Base-by-base conservation (phyloP, 2,888 invertebrate species). In the Deilephila porcellus region DNA sequence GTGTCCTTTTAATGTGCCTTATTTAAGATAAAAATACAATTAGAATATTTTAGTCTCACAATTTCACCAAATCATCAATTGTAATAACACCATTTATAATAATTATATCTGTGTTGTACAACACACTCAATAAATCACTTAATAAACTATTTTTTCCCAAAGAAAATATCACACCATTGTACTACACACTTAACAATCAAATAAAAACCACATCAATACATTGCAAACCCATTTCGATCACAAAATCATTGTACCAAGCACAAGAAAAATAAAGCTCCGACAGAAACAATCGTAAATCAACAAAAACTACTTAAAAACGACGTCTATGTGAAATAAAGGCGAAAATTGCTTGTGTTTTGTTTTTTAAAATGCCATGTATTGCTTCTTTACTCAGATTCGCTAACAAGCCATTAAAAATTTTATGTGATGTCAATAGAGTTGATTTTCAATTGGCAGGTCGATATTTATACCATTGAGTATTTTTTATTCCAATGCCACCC, bases 401-500 rank as follows among this genome's bases (percentile, higher is more conserved):
- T 20, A 20, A 11, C 25, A 59, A 59, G 1, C n/a, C 14, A 63
- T 52, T 63, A n/a, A 14, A 63, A 37, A 59, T 14, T n/a, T 29
- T 72, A 45, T 7, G 0, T 19, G 0, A 0, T 34, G 2, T 6
- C 4, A n/a, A 37, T 34, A 63, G 32, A 20, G 29, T 63, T 32
- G 32, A 17, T 32, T 63, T n/a, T 63, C 20, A 1, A 14, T 63
- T 72, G 34, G 5, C 20, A 17, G 3, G n/a, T 34, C 17, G 11
- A 34, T 25, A 34, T 59, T 59, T 59, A 67, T 67, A 25, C 52
- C 75, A 77, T 77, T 78, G 72, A 77, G 59, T 59, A 64, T 78
- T 77, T 77, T 79, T 77, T 75, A 73, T 70, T 59, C 14, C 60
- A 75, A 78, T 77, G 73, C 76, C 79, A 76, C 74, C 77, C 78